These are phyloP conservation scores for Platyscapa corneri DNA, from an alignment of 1,140 invertebrate species.

Conservation along the genomic window DNA sequence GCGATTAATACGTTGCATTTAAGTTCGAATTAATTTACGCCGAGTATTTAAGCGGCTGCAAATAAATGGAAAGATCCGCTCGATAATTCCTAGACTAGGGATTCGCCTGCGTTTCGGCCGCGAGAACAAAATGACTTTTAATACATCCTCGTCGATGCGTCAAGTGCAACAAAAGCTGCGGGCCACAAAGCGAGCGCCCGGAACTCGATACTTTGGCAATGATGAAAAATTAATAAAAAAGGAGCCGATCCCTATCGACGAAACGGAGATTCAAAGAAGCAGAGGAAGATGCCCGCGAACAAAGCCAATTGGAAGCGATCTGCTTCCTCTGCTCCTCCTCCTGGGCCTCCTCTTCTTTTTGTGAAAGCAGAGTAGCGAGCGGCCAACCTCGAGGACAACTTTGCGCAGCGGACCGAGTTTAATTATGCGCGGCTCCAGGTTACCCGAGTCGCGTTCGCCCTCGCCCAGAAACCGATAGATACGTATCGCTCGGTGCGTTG, in stretches of 20 bases:
- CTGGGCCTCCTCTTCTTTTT: not conserved
- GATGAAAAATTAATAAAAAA: constrained; percentile 21
- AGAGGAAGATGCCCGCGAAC: not conserved
- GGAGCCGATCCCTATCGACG: not conserved
- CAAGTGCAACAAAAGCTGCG: too few relatives aligned
- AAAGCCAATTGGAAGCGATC: constrained; percentile 35
- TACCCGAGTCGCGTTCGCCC: constrained; percentile 36
- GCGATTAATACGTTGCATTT: not conserved
- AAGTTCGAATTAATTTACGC: too few relatives aligned
- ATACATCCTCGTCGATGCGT: too few relatives aligned
- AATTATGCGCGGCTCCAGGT: constrained; percentile 61
- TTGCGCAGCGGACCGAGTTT: constrained; percentile 56
- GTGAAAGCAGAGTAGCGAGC: not conserved
- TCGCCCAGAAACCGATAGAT: constrained; percentile 36
- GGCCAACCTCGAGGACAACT: not conserved
- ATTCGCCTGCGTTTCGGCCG: not conserved
- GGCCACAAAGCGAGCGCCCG: not conserved
- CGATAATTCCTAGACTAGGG: too few relatives aligned
- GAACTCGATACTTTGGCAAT: not conserved
- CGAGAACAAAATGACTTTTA: not conserved
- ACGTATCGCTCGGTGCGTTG: constrained; percentile 14
- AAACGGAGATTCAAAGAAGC: constrained; percentile 8
- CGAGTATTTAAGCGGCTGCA: too few relatives aligned
- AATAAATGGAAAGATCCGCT: too few relatives aligned
- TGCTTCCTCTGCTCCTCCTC: not conserved